A percentile compares a stretch with the other conserved stretches of the same genome.
Conservation (phyloP, 2,888 invertebrate genomes). For the Lochmaea crataegi region DNA sequence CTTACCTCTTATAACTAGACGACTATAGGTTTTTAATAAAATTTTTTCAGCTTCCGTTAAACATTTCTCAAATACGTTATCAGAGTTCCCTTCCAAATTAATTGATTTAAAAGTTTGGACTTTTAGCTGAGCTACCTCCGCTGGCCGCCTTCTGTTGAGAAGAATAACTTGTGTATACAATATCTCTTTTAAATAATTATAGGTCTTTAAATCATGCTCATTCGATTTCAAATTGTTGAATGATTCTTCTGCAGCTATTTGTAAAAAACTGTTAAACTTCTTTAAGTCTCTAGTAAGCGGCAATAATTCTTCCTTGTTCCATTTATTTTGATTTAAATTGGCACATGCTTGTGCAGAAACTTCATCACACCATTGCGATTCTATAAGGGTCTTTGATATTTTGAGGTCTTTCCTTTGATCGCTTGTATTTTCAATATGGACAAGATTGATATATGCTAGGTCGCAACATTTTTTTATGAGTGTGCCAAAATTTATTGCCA, state of each 20-base stretch:
- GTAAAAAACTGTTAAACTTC: too few relatives aligned
- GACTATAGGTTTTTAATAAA: constrained; percentile 9
- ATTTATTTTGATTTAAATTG: constrained; percentile 48
- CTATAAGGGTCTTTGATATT: too few relatives aligned
- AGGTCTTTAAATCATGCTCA: constrained; percentile 38
- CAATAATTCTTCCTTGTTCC: constrained; percentile 50
- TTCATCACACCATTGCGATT: too few relatives aligned
- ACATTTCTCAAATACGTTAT: constrained; percentile 39
- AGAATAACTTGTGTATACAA: constrained; percentile 45
- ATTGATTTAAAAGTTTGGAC: constrained; percentile 38
- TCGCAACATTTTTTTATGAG: too few relatives aligned
- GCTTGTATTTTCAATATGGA: too few relatives aligned
- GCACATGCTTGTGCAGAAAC: constrained; percentile 48
- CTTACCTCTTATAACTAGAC: neutral
- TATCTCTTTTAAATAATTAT: constrained; percentile 42
- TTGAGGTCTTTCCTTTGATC: too few relatives aligned
- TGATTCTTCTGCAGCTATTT: too few relatives aligned
- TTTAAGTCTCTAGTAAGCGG: constrained; percentile 46
- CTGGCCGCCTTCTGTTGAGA: constrained; percentile 44
- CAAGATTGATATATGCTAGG: too few relatives aligned
- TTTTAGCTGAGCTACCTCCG: constrained; percentile 44
- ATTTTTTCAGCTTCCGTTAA: constrained; percentile 45
- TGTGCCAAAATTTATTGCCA: constrained; percentile 51
- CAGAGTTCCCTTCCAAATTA: constrained; percentile 18
- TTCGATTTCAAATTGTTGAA: constrained; percentile 20